Conservation (phyloP, 1,140 invertebrate genomes). For the Heliconius hewitsoni region DNA sequence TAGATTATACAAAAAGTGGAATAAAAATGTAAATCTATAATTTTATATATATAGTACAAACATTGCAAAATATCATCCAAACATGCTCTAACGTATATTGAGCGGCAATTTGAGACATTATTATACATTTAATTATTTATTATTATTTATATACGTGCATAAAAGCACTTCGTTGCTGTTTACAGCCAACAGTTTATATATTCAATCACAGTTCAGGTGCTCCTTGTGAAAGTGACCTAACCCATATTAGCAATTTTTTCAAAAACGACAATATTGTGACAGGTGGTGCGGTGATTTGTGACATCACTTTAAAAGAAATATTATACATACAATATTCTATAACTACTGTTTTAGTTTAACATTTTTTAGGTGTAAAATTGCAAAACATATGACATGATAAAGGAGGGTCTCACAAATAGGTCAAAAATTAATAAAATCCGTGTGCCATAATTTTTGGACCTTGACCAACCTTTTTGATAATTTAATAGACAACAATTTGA, state of each 20-base stretch:
- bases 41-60: constrained; percentile 2
- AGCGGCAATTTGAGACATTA: constrained; percentile 24
- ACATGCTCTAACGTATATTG: constrained; percentile 32
- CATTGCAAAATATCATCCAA: constrained; percentile 28
- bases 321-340: too few relatives aligned
- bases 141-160: constrained; percentile 17
- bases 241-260: background rate
- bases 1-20: background rate
- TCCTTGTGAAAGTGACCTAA: constrained; percentile 1
- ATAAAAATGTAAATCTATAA: background rate
- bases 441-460: too few relatives aligned
- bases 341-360: too few relatives aligned
- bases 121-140: constrained; percentile 11
- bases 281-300: too few relatives aligned
- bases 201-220: constrained; percentile 62
- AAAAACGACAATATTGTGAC: too few relatives aligned
- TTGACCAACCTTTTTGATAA: too few relatives aligned
- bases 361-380: too few relatives aligned
- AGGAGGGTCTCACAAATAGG: too few relatives aligned
- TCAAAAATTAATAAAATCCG: too few relatives aligned
- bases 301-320: too few relatives aligned
- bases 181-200: constrained; percentile 58
- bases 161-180: constrained; percentile 67
- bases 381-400: too few relatives aligned
- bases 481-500: background rate